Evolutionary conservation across 1,140 invertebrate species (phyloP), one percentile per base, ranked within the genome.

Genomic region (Tetramorium simillimum): DNA sequence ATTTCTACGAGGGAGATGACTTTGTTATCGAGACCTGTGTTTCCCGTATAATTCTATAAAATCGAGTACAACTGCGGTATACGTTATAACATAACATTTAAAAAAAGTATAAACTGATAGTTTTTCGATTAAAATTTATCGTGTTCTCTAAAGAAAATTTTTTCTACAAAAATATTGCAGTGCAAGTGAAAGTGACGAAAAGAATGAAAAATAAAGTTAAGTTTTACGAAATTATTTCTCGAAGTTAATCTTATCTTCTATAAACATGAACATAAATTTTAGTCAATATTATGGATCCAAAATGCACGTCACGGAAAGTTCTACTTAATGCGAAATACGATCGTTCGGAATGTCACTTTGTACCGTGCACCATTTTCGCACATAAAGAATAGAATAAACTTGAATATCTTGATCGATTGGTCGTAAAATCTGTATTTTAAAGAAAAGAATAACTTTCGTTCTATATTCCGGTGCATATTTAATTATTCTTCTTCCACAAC

Each of bases 381-480:
- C 14, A 24, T n/a, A 78, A 69, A 62, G 43, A 21, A 60, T 62
- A 18, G 28, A 18, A 46, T 69, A 62, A 28, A 46, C 58, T 46
- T 33, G 43, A 82, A 73, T 86, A 62, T 14, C 28, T 37, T 43
- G 58, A 90, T 90, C 89, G 88, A 90, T 89, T 60, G 18, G 0
- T 60, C 56, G 40, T 70, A 77, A 51, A 89, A 90, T 86, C 70
- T 58, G n/a, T 51, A 51, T 43, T 12, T 51, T 21, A 46, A 18
- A 33, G 12, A 49, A 65, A 37, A 40, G 16, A 51, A 37, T n/a
- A 51, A 80, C 2, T 80, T 70, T 72, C 5, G 0, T 6, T 28
- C 24, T 46, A 43, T 7, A 28, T 21, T 14, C 14, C 12, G 0
- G 10, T 14, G 24, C 63, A 0, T 40, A 37, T 70, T 65, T 69